Base-by-base conservation (phyloP, 2,797 vertebrate genomes). In the Parambassis ranga region DNA sequence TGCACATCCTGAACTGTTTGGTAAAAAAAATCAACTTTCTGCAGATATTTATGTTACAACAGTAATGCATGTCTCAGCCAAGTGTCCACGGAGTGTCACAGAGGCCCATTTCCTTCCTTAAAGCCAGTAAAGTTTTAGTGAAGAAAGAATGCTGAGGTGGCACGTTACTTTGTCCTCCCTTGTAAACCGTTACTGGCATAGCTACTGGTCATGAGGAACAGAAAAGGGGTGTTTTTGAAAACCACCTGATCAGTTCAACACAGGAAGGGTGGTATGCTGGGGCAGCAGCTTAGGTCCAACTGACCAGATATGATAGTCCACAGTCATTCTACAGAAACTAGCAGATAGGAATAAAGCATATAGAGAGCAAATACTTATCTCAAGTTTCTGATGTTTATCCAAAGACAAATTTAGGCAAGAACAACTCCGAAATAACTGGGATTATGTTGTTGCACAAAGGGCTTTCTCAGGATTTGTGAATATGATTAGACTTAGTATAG, bases 51-150 rank as follows among this genome's bases (percentile, higher is more conserved):
- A 1, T 52, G 38, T 75, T 48, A 48, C 47, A 69, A 77, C 55
- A 70, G 33, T 22, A 30, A 39, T 33, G 72, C 53, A 58, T 55
- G 39, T 36, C 41, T 64, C 36, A 72, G 53, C 33, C 10, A 18
- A 22, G 18, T 53, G 24, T 82, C 41, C 57, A 65, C 31, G 13
- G 16, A 70, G 31, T 65, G 61, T 51, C 59, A 36, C 49, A 67
- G 63, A 43, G 71, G 70, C 55, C 71, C 46, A 59, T 73, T 92
- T 91, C 90, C 89, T 92, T 91, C 89, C 85, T 79, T 85, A 83
- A 67, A 59, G 58, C 20, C 68, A 71, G 72, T 85, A 43, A 85
- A 72, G 65, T 86, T 87, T 87, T 72, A 79, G 77, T 69, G 81
- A 78, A 77, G 57, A 53, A 56, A 84, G 60, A 92, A 82, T 58